Conservation (phyloP, 2,888 invertebrate genomes). For the Synergus itoensis region DNA sequence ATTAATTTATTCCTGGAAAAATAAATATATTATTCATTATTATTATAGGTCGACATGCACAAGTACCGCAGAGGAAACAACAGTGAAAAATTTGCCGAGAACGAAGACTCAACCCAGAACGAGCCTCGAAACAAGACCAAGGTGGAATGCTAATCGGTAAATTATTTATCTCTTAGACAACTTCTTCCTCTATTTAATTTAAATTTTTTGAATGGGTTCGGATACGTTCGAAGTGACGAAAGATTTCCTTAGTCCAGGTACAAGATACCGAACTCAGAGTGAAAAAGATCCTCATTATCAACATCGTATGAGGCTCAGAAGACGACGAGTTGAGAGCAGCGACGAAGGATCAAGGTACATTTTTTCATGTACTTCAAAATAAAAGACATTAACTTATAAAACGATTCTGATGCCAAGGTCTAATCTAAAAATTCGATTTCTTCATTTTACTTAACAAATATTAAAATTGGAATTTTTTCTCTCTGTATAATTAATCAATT, state of each 20-base stretch:
- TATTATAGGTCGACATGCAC: conserved; percentile 63
- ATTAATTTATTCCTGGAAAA: conserved; percentile 41
- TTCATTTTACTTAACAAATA: too few species aligned
- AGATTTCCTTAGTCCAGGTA: conserved; percentile 80
- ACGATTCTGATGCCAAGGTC: background rate
- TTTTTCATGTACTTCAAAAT: background rate
- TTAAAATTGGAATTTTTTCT: too few species aligned
- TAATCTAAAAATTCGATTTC: too few species aligned
- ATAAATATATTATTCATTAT: conserved; percentile 17
- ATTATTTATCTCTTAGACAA: conserved; percentile 8
- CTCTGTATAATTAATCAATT: too few species aligned
- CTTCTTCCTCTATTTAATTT: background rate
- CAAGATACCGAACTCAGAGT: conserved; percentile 92
- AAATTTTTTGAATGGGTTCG: background rate
- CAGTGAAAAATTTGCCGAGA: conserved; percentile 61
- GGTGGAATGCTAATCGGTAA: conserved; percentile 76
- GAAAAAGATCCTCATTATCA: conserved; percentile 93
- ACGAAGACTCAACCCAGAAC: conserved; percentile 67
- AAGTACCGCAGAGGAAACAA: conserved; percentile 61
- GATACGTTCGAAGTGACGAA: conserved; percentile 64
- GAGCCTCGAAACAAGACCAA: conserved; percentile 69
- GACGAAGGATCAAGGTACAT: conserved; percentile 77
- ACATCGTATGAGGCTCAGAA: conserved; percentile 83
- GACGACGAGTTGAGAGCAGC: conserved; percentile 79
- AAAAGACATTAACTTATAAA: background rate